Conservation (phyloP, 2,797 vertebrate genomes). For the Propithecus perrieri region DNA sequence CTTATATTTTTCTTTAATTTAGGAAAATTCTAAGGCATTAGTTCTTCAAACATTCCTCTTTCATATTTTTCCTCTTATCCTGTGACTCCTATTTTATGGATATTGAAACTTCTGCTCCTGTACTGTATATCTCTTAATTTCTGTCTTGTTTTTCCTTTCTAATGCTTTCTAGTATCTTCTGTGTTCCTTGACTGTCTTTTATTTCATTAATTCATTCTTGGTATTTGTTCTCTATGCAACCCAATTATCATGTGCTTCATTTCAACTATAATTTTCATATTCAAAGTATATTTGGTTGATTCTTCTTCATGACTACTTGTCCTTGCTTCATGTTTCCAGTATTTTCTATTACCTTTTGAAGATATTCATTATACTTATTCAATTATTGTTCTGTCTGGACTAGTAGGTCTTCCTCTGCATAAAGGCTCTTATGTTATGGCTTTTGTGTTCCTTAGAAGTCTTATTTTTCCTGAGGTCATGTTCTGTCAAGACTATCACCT, state of each 20-base stretch:
- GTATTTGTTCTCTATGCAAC: neutral
- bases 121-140: neutral
- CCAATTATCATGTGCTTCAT: neutral
- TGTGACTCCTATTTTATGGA: neutral
- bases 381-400: neutral
- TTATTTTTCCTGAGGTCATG: neutral
- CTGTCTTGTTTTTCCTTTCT: neutral
- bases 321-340: neutral
- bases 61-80: neutral
- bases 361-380: neutral
- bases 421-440: neutral
- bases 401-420: neutral
- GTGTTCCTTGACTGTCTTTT: neutral
- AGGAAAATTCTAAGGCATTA: neutral
- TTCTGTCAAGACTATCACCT: neutral
- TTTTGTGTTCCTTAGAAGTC: neutral
- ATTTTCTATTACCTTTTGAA: neutral
- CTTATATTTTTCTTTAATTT: neutral
- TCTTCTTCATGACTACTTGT: neutral
- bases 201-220: neutral
- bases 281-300: neutral
- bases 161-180: neutral
- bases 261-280: neutral
- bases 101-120: neutral
- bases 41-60: neutral